phyloP scores from a whole-genome alignment of 2,888 invertebrate genomes.

The Lepetodrilus schrolli region DNA sequence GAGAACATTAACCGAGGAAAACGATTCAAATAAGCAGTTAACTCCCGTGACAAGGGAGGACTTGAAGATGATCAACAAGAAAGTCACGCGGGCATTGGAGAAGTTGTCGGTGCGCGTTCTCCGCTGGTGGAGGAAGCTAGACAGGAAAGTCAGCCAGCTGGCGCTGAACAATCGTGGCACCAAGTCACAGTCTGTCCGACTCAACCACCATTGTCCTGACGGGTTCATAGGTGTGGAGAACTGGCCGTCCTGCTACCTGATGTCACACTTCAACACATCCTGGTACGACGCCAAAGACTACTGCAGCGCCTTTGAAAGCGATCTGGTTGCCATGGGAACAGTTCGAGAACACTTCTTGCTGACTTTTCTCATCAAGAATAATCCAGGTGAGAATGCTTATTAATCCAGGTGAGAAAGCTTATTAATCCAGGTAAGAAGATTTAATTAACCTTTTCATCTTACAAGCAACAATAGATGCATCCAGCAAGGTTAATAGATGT shows the following conservation, averaged over 20 bases:
- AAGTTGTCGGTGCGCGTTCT: slow-evolving; percentile 52
- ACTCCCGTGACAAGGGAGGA: slow-evolving; percentile 21
- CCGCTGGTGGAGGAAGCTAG: slow-evolving; percentile 59
- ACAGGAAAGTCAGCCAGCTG: slow-evolving; percentile 41
- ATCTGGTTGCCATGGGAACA: slow-evolving; percentile 61
- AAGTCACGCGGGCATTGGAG: slow-evolving; percentile 42
- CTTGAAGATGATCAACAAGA: slow-evolving; percentile 30
- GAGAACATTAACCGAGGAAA: background rate
- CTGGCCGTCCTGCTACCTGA: slow-evolving; percentile 63
- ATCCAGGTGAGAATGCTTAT: slow-evolving; percentile 50
- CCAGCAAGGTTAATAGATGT: background rate
- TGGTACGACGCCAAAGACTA: slow-evolving; percentile 69
- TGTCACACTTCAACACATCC: slow-evolving; percentile 64
- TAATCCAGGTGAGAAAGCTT: slow-evolving; percentile 41
- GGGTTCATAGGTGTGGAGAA: slow-evolving; percentile 58
- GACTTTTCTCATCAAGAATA: slow-evolving; percentile 63
- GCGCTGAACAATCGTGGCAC: background rate
- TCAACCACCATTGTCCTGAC: slow-evolving; percentile 53
- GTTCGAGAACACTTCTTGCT: slow-evolving; percentile 65
- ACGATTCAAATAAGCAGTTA: background rate
- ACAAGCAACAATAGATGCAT: background rate
- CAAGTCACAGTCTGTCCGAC: background rate
- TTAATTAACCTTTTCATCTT: background rate
- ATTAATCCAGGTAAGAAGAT: slow-evolving; percentile 41
- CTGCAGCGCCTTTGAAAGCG: slow-evolving; percentile 64